Evolutionary conservation across 2,888 invertebrate genomes (phyloP), one percentile per base, ranked within the genome.

Genomic region (Tipula confusa): DNA sequence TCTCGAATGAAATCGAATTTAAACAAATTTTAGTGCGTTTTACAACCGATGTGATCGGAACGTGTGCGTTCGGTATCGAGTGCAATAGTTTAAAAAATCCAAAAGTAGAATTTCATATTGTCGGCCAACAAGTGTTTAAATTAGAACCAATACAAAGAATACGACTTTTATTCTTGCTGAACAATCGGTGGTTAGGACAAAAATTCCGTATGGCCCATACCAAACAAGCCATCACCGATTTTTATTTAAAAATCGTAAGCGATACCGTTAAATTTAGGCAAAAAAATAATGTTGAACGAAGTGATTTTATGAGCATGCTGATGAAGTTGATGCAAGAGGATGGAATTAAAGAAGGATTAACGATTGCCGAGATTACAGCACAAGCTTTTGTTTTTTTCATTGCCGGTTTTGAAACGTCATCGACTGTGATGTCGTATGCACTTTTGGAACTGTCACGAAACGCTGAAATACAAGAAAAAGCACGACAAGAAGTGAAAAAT

Each of bases 241-340:
- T 88, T 84, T 89, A 87, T 18, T 85, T 88, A 86, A 86, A 87
- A 9, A 85, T 89, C 48, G 89, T 90, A 0, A 85, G 86, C 2
- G 88, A 90, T 1, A 90, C 89, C 0, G 87, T 91, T 0, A 87
- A 87, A 1, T 86, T 87, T 31, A 86, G 90, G 18, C 89, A 90
- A 84, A 84, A 87, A 84, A 86, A 87, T 83, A 86, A 88, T 6
- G 84, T 89, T 31, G 85, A 88, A 85, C 85, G 91, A 13, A 90
- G 90, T 79, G 91, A 92, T 85, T 92, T 91, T 84, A 87, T 93
- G 83, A 91, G 93, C 85, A 86, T 92, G 1, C 87, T 92, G 82
- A 88, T 91, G 29, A 89, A 92, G 79, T 86, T 92, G 31, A 91
- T 64, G 64, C 90, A 85, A 48, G 33, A 82, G 5, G 33, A 82